These are phyloP conservation scores for Murina feae DNA, from an alignment of 2,113 vertebrate genomes.

Conservation along the genomic window DNA sequence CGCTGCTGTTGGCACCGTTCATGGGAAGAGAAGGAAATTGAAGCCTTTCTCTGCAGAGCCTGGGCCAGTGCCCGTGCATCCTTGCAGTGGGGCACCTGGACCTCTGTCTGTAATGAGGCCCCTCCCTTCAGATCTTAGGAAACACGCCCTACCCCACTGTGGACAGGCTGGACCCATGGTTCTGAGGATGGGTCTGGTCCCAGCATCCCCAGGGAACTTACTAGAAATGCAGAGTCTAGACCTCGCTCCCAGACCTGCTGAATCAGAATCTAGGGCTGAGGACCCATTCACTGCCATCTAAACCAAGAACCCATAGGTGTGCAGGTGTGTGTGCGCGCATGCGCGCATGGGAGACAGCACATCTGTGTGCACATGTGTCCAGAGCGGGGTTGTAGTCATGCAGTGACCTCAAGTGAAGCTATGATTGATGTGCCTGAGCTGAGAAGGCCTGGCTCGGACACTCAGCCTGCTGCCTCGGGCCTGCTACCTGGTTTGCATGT, in stretches of 20 bases:
- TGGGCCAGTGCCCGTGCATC: neutral
- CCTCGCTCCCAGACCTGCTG: neutral
- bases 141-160: neutral
- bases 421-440: neutral
- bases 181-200: neutral
- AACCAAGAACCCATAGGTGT: neutral
- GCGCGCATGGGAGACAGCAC: neutral
- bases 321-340: neutral
- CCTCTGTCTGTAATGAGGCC: neutral
- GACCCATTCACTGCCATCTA: neutral
- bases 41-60: neutral
- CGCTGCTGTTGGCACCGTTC: neutral
- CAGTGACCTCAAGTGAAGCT: neutral
- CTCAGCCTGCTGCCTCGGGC: neutral
- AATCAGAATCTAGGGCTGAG: neutral
- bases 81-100: accelerated
- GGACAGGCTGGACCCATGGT: neutral
- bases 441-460: neutral
- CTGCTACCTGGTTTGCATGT: neutral
- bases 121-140: neutral
- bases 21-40: neutral
- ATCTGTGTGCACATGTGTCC: neutral
- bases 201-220: neutral
- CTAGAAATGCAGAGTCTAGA: neutral
- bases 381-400: neutral